These are phyloP conservation scores for Mactromeris polynyma DNA, from an alignment of 2,888 invertebrate species.

Conservation along the genomic window DNA sequence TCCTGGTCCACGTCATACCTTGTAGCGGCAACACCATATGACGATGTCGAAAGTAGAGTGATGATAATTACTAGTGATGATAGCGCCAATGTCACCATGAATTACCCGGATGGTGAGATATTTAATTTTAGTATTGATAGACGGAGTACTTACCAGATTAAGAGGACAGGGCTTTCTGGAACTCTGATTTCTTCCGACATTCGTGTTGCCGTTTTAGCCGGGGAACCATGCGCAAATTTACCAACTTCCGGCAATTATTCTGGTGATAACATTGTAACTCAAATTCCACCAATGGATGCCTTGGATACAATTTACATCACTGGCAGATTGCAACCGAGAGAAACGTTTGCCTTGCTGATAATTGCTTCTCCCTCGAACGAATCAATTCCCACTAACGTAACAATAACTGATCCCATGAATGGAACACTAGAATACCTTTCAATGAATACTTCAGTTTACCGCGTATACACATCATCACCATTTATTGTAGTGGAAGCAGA, in stretches of 20 bases:
- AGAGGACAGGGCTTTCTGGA: background rate
- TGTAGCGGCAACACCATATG: background rate
- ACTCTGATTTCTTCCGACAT: background rate
- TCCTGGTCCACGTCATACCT: background rate
- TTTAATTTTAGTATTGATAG: background rate
- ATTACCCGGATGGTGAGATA: background rate
- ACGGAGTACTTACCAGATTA: background rate
- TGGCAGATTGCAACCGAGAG: background rate
- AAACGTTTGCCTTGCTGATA: background rate
- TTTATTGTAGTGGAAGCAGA: background rate
- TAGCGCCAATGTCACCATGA: background rate
- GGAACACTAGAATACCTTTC: background rate
- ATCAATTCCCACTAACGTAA: background rate
- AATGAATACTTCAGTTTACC: background rate
- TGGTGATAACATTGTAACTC: slow-evolving; percentile 11
- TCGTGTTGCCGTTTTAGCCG: background rate
- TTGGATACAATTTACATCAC: background rate
- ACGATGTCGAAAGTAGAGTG: background rate
- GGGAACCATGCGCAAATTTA: slow-evolving; percentile 8
- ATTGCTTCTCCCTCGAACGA: too few relatives aligned
- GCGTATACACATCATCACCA: background rate
- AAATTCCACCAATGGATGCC: slow-evolving; percentile 17
- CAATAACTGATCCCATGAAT: background rate
- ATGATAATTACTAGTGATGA: background rate
- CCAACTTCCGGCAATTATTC: slow-evolving; percentile 9